phyloP scores from a whole-genome alignment of 1,140 invertebrate species.

The Brachionus rotundiformis region DNA sequence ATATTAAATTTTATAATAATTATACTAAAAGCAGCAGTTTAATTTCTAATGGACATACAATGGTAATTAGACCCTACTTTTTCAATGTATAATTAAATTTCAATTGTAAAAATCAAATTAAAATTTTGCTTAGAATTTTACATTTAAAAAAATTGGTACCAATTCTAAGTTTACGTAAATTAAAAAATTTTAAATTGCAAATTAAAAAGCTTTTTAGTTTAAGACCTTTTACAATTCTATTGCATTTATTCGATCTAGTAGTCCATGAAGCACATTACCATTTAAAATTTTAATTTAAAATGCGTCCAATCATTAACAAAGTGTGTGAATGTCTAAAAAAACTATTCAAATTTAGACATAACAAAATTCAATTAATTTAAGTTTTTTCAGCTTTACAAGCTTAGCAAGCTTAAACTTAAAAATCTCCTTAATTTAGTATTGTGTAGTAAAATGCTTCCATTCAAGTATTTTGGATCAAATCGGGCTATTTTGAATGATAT shows the following conservation, averaged over 20 bases:
- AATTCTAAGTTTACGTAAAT: neutral
- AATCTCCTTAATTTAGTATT: neutral
- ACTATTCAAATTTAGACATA: neutral
- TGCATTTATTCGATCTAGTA: neutral
- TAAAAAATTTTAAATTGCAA: neutral
- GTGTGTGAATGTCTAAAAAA: neutral
- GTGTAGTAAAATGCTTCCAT: neutral
- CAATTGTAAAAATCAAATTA: no score
- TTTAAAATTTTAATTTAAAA: neutral
- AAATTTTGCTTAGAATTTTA: no score
- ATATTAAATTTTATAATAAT: no score
- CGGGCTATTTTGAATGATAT: slow-evolving; percentile 2
- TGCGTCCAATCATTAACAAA: neutral
- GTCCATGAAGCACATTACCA: neutral
- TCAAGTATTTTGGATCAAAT: neutral
- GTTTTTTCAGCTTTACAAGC: neutral
- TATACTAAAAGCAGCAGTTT: no score
- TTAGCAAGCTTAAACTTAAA: neutral
- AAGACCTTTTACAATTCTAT: neutral
- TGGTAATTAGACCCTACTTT: no score
- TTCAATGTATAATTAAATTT: no score
- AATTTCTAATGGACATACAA: no score
- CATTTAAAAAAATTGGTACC: no score
- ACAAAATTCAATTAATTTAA: neutral
- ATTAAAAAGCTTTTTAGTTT: neutral